Conservation (phyloP, 1,140 invertebrate genomes). For the Anagrus nilaparvatae region DNA sequence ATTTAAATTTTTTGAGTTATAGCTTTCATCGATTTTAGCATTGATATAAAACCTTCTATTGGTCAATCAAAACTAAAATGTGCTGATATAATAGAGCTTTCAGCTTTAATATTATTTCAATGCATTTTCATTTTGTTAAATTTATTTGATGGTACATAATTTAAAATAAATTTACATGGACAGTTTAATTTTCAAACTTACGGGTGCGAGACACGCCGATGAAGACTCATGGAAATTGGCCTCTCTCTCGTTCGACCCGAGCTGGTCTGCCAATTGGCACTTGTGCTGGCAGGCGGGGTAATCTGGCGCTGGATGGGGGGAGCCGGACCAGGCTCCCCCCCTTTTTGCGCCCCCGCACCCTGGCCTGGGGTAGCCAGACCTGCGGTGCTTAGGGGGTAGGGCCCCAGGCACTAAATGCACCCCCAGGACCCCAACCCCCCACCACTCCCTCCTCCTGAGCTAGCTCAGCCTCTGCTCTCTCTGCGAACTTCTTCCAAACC, state of each 20-base stretch:
- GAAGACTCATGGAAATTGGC: constrained; percentile 38
- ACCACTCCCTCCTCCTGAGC: neutral
- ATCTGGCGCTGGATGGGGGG: constrained; percentile 27
- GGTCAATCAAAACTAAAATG: no score
- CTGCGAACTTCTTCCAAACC: no score
- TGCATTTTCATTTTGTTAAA: no score
- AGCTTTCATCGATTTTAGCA: no score
- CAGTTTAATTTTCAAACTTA: constrained; percentile 31
- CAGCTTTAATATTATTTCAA: no score
- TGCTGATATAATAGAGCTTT: no score
- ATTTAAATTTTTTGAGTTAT: no score
- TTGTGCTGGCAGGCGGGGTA: constrained; percentile 23
- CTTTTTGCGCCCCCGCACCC: constrained; percentile 21
- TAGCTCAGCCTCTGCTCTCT: neutral
- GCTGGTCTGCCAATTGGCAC: constrained; percentile 21
- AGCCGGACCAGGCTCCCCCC: constrained; percentile 22
- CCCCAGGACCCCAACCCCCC: no score
- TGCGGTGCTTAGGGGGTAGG: no score
- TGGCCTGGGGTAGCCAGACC: constrained; percentile 31
- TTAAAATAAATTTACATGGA: constrained; percentile 10
- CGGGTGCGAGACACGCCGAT: constrained; percentile 41
- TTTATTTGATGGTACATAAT: constrained; percentile 6
- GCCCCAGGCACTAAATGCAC: no score
- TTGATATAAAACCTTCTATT: no score
- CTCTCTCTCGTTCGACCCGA: constrained; percentile 27